These are phyloP conservation scores for Hemibagrus wyckioides DNA, from an alignment of 2,113 vertebrate genomes.

Conservation along the genomic window DNA sequence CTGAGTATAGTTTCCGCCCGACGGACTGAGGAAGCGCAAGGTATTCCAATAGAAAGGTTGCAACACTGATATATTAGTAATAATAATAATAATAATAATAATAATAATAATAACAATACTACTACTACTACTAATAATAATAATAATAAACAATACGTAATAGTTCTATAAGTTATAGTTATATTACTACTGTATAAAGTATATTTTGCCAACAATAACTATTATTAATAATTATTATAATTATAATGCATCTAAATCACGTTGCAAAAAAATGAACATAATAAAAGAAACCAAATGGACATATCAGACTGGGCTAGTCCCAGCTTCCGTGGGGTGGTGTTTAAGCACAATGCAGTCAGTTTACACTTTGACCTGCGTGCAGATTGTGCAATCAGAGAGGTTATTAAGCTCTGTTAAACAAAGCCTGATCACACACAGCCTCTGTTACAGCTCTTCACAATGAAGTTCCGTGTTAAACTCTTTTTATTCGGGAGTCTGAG, in stretches of 20 bases:
- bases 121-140: background rate
- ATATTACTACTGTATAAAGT: no score
- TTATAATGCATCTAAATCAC: no score
- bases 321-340: background rate
- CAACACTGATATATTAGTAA: no score
- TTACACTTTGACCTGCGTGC: background rate
- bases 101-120: background rate
- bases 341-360: background rate
- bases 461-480: constrained; percentile 60
- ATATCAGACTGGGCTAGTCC: background rate
- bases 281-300: no score
- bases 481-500: constrained; percentile 47
- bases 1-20: no score
- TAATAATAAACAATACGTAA: background rate
- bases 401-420: background rate
- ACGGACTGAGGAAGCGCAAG: no score
- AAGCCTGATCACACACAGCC: no score
- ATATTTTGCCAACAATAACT: background rate
- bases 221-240: no score
- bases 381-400: background rate
- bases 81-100: background rate
- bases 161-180: background rate
- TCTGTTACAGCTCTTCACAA: constrained; percentile 44
- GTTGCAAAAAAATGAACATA: no score
- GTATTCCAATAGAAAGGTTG: no score